Percentiles rank a stretch among this genome's conserved stretches.
These are phyloP conservation scores for Liodrosophila aerea DNA, from an alignment of 2,888 invertebrate species.

Conservation along the genomic window DNA sequence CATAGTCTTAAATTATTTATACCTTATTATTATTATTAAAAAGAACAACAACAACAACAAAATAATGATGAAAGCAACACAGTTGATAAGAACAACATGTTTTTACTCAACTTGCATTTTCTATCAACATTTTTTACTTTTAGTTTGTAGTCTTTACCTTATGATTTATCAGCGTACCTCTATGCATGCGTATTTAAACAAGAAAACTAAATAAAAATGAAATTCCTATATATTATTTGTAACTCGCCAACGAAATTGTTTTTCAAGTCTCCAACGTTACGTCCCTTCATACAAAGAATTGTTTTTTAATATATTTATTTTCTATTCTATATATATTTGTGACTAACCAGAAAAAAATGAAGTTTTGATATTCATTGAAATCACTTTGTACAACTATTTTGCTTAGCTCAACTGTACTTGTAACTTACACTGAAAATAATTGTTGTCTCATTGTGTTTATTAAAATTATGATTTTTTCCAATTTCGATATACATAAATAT, in stretches of 20 bases:
- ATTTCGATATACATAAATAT: conserved; percentile 14
- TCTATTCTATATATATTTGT: conserved; percentile 30
- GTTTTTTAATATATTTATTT: conserved; percentile 14
- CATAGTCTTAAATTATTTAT: conserved; percentile 34
- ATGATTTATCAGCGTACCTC: conserved; percentile 27
- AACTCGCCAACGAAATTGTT: too few species aligned
- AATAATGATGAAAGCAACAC: conserved; percentile 34
- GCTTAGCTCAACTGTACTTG: conserved; percentile 54
- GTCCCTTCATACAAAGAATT: conserved; percentile 24
- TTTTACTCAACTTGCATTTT: conserved; percentile 52
- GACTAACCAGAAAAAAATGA: conserved; percentile 46
- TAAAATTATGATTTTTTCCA: conserved; percentile 24
- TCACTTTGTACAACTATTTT: conserved; percentile 44
- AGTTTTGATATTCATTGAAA: conserved; percentile 25
- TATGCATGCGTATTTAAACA: conserved; percentile 64
- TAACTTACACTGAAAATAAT: conserved; percentile 44
- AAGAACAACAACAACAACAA: conserved; percentile 20
- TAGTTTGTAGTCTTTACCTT: conserved; percentile 22
- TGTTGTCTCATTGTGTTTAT: conserved; percentile 50
- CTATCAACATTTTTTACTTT: conserved; percentile 41
- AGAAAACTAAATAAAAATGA: conserved; percentile 7
- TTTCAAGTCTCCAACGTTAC: conserved; percentile 19
- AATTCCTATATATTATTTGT: neutral
- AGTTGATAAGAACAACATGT: conserved; percentile 48
- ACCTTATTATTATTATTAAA: conserved; percentile 43